Conservation (phyloP, 2,797 vertebrate species). For the Vireo griseus region DNA sequence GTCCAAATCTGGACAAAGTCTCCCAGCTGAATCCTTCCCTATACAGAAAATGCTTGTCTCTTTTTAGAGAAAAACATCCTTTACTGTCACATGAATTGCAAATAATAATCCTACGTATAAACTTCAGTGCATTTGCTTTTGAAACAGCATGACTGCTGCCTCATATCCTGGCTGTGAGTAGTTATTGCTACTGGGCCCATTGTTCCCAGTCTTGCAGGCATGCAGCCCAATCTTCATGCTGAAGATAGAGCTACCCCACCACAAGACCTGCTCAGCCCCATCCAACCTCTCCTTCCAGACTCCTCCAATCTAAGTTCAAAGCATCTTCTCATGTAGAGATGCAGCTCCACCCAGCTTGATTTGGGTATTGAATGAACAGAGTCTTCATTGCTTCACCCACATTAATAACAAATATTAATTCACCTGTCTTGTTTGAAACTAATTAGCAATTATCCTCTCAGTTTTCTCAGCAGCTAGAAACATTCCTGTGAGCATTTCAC, state of each 20-base stretch:
- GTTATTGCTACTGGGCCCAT: not conserved
- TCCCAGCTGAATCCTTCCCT: not conserved
- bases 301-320: not conserved
- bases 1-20: not conserved
- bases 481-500: not conserved
- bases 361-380: not conserved
- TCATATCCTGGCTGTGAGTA: not conserved
- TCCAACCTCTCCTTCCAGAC: not conserved
- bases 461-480: not conserved
- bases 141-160: not conserved
- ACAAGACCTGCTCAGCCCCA: not conserved
- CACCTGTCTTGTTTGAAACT: not conserved
- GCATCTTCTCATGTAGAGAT: not conserved
- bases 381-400: not conserved
- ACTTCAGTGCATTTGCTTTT: not conserved
- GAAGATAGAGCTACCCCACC: not conserved
- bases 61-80: not conserved
- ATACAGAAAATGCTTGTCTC: not conserved
- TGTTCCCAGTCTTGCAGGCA: fast-evolving
- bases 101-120: not conserved
- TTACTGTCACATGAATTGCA: not conserved
- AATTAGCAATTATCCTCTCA: not conserved
- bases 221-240: not conserved
- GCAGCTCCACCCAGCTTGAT: not conserved
- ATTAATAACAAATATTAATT: not conserved